Evolutionary conservation across 2,797 vertebrate species (phyloP), one percentile per base, ranked within the genome.

Genomic region (Hippopotamyrus pictus): DNA sequence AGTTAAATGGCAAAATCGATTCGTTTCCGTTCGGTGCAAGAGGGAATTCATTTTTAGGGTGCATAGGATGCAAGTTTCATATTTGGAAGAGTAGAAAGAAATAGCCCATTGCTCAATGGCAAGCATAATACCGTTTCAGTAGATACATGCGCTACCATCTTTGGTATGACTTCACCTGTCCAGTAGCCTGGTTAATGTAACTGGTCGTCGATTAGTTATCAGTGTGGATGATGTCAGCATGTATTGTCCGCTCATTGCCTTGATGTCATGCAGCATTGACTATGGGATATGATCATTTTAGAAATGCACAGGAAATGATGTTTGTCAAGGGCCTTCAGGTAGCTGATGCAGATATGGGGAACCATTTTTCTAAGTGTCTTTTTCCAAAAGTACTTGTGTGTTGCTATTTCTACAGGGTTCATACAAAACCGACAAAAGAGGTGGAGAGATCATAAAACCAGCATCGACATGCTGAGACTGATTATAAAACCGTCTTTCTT

Each of bases 41-140:
- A 51, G 83, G 46, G 83, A 50, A 85, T 85, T 85, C 50, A 46
- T 53, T 85, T 53, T 85, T 85, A 11, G 83, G 22, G n/a, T 85
- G n/a, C 46, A 85, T 48, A 25, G 29, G 25, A 2, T 25, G 44
- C 44, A 53, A 25, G 83, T 50, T 29, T 51, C 50, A 51, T 48
- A 51, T 85, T 25, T 85, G 44, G 46, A 17, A 85, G 44, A 85
- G 3, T 25, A 29, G 46, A 53, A 53, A 84, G 6, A 84, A 84
- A 84, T 84, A 46, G 11, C 76, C 41, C 17, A 0, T 48, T 50
- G 3, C 19, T 50, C 82, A 50, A 37, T 48, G 82, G 22, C 82
- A 84, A 50, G 51, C 48, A 50, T 5, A 33, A 79, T 44, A 17
- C 46, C 3, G 0, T 48, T 85, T 85, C 48, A 51, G 19, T 14